These are phyloP conservation scores for Copidosoma aretas DNA, from an alignment of 2,888 invertebrate genomes.

Conservation along the genomic window DNA sequence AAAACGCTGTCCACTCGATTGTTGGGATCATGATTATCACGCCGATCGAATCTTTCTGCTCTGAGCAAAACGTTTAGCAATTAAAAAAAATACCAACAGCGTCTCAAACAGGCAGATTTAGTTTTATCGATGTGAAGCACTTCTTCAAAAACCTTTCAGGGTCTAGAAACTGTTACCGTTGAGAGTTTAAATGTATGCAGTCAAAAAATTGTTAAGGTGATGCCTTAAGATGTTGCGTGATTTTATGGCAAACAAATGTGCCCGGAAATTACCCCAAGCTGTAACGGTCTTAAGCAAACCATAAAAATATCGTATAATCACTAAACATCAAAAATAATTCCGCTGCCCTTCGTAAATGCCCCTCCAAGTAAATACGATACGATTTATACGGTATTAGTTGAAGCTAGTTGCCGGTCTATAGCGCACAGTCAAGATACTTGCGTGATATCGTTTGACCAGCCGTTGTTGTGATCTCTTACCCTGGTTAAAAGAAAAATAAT, in stretches of 20 bases:
- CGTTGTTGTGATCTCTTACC: too few relatives aligned
- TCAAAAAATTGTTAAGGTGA: too few relatives aligned
- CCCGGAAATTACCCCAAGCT: neutral
- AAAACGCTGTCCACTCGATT: neutral
- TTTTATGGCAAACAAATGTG: neutral
- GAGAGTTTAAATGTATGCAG: too few relatives aligned
- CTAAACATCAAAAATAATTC: constrained; percentile 42
- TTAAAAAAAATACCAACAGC: neutral
- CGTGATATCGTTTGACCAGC: neutral
- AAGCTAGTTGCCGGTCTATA: constrained; percentile 44
- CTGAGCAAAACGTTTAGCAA: neutral
- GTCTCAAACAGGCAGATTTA: neutral
- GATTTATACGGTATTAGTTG: neutral
- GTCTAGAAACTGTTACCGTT: neutral
- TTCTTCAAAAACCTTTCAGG: too few relatives aligned
- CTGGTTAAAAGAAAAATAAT: too few relatives aligned
- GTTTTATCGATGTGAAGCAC: too few relatives aligned
- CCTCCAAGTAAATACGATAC: constrained; percentile 11
- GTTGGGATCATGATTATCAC: neutral
- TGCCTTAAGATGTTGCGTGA: constrained; percentile 12
- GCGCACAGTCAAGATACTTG: neutral
- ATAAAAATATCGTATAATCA: constrained; percentile 21
- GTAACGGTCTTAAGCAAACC: constrained; percentile 19
- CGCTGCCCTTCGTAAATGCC: constrained; percentile 39
- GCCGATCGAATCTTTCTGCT: neutral